Evolutionary conservation across 2,888 invertebrate genomes (phyloP).

Genomic region (Lingula anatina): DNA sequence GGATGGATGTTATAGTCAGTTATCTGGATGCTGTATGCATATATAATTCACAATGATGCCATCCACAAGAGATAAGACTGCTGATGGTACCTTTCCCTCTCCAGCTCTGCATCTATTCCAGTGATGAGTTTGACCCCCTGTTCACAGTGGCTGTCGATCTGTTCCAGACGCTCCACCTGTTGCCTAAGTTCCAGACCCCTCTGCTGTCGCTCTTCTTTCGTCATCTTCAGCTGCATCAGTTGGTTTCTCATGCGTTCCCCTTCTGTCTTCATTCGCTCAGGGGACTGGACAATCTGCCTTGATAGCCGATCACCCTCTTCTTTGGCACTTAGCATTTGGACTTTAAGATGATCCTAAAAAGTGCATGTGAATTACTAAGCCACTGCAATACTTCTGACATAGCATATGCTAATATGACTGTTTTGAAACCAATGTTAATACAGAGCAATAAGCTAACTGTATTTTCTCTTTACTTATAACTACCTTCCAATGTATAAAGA

Average conservation of each 20-base stretch:
- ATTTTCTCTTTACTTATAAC: no score
- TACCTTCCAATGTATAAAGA: no score
- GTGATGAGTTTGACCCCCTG: slow-evolving; percentile 22
- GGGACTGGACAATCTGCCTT: slow-evolving; percentile 37
- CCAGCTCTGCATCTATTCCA: slow-evolving; percentile 18
- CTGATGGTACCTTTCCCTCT: slow-evolving; percentile 23
- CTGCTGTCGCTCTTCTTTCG: slow-evolving; percentile 17
- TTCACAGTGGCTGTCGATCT: slow-evolving; percentile 14
- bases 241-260: slow-evolving; percentile 22
- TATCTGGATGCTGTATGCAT: no score
- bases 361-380: no score
- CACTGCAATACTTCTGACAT: no score
- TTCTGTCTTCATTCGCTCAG: slow-evolving; percentile 30
- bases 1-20: no score
- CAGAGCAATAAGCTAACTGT: no score
- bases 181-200: slow-evolving; percentile 16
- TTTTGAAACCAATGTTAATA: no score
- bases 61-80: no score
- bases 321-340: slow-evolving; percentile 17
- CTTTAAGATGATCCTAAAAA: slow-evolving; percentile 30
- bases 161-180: slow-evolving; percentile 14
- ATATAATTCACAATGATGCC: no score
- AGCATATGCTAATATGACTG: no score
- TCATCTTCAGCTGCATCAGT: slow-evolving; percentile 15
- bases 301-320: slow-evolving; percentile 28